Percentiles rank a stretch among this genome's conserved stretches.
Evolutionary conservation across 2,113 vertebrate species (phyloP).

Genomic region (Oncorhynchus clarkii): DNA sequence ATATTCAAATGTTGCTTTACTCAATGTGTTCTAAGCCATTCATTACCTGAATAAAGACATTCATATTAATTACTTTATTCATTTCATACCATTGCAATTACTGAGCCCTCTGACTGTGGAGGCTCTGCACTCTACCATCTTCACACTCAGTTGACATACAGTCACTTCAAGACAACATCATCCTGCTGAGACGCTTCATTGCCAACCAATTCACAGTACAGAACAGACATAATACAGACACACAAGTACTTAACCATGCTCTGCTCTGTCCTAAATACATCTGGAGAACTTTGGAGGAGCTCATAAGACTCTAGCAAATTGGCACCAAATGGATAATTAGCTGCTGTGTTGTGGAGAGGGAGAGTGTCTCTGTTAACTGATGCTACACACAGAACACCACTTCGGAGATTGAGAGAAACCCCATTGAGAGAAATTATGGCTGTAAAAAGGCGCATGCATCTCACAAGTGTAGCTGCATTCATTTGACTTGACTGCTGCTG

Average conservation of each 20-base stretch:
- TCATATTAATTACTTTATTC: constrained; percentile 68
- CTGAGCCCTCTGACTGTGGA: constrained; percentile 30
- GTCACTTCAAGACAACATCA: constrained; percentile 39
- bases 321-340: constrained; percentile 53
- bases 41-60: constrained; percentile 56
- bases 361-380: constrained; percentile 54
- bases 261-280: constrained; percentile 21
- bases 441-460: constrained; percentile 66
- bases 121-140: not conserved
- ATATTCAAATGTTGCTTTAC: constrained; percentile 39
- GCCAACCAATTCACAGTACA: no score
- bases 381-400: constrained; percentile 42
- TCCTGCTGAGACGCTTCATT: not conserved
- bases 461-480: constrained; percentile 71
- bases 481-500: constrained; percentile 50
- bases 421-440: constrained; percentile 61
- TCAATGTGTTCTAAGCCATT: constrained; percentile 38
- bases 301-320: constrained; percentile 37
- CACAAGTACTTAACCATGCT: not conserved
- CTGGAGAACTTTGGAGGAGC: constrained; percentile 30
- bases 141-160: not conserved
- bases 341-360: constrained; percentile 37
- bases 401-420: constrained; percentile 34
- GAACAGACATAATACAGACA: not conserved
- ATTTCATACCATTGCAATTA: constrained; percentile 68